These are phyloP conservation scores for Mastomys natalensis DNA, from an alignment of 2,113 vertebrate genomes.

Conservation along the genomic window DNA sequence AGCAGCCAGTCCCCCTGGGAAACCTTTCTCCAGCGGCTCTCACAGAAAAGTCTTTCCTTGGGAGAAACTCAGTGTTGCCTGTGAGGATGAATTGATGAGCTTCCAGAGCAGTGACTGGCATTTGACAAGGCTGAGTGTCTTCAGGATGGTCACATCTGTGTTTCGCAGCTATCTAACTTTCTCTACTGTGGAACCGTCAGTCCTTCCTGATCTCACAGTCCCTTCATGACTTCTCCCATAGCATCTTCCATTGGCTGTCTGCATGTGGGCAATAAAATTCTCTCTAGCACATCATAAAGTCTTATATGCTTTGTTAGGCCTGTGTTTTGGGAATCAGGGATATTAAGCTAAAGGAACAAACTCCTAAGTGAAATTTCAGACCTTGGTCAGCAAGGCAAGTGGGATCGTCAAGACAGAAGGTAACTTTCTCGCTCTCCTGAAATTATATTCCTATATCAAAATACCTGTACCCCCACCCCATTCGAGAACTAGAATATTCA, in stretches of 20 bases:
- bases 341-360: conserved; percentile 37
- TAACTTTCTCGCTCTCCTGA: conserved; percentile 35
- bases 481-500: conserved; percentile 43
- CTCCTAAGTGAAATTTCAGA: conserved; percentile 57
- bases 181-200: background rate
- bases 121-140: conserved; percentile 34
- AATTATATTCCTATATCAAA: conserved; percentile 19
- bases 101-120: conserved; percentile 16
- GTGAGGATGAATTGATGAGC: background rate
- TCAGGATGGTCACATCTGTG: background rate
- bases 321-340: conserved; percentile 4
- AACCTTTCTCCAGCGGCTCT: background rate
- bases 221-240: background rate
- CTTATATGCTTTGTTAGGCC: background rate
- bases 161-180: background rate
- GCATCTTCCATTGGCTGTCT: background rate
- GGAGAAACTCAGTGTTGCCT: background rate
- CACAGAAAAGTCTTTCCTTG: background rate
- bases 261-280: background rate
- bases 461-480: background rate
- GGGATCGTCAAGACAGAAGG: conserved; percentile 44
- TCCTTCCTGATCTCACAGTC: background rate
- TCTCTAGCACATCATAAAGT: background rate
- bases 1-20: background rate
- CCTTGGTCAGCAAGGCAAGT: background rate